A percentile compares a stretch with the other conserved stretches of the same genome.
phyloP scores from a whole-genome alignment of 2,113 vertebrate species.

The Sakesphorus luctuosus region DNA sequence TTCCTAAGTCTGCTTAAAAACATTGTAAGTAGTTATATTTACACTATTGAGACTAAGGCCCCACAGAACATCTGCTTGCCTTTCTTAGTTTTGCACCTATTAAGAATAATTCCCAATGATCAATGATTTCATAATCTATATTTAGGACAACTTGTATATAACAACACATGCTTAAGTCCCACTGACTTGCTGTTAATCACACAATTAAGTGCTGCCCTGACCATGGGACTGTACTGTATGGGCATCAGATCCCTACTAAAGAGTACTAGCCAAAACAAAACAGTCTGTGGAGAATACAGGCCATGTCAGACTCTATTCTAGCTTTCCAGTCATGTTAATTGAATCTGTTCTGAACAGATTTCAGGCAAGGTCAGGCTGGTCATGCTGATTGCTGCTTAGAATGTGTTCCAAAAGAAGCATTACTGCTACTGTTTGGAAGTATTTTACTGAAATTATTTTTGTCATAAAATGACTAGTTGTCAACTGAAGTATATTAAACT shows the following conservation, averaged over 20 bases:
- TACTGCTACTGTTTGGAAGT: background rate
- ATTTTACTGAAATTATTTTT: constrained; percentile 14
- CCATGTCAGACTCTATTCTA: background rate
- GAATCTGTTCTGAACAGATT: background rate
- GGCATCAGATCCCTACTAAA: background rate
- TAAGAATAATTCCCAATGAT: background rate
- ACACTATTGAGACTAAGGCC: background rate
- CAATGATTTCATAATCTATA: background rate
- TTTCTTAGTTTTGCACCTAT: background rate
- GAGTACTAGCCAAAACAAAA: background rate
- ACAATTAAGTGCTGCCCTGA: background rate
- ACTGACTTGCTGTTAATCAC: background rate
- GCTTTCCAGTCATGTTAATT: background rate
- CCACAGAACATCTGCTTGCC: background rate
- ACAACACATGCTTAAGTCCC: background rate
- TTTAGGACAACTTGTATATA: background rate
- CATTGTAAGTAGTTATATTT: background rate
- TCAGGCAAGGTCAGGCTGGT: background rate
- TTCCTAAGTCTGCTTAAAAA: background rate
- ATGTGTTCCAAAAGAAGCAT: constrained; percentile 24
- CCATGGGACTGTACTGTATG: background rate
- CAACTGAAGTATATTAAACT: background rate
- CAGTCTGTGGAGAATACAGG: background rate
- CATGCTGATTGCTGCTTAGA: background rate
- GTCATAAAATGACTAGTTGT: background rate